Evolutionary conservation across 2,888 invertebrate genomes (phyloP).

Genomic region (Psylliodes chrysocephalus): DNA sequence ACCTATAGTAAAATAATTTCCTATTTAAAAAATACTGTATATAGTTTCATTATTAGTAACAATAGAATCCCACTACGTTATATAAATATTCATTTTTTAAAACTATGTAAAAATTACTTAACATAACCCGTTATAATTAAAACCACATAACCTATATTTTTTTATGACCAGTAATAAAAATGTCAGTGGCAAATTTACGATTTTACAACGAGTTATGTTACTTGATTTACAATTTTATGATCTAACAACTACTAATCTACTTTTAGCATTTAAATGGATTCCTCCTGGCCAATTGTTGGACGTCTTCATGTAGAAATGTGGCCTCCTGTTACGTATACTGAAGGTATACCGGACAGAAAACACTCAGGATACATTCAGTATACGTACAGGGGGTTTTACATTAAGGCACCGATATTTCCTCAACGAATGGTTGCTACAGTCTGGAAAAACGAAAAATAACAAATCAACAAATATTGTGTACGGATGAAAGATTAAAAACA

Average conservation of each 20-base stretch:
- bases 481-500: slow-evolving; percentile 1
- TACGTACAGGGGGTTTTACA: slow-evolving; percentile 95
- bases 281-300: background rate
- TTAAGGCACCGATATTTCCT: slow-evolving; percentile 55
- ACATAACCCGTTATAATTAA: slow-evolving; percentile 20
- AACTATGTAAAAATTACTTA: slow-evolving; percentile 14
- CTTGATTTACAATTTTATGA: slow-evolving; percentile 5
- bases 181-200: slow-evolving; percentile 3
- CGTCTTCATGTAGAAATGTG: slow-evolving; percentile 72
- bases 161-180: background rate
- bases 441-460: slow-evolving; percentile 27
- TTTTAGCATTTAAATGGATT: background rate
- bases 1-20: background rate
- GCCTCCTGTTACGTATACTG: slow-evolving; percentile 99
- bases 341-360: slow-evolving; percentile 99
- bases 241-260: slow-evolving; percentile 2
- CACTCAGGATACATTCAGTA: slow-evolving; percentile 99
- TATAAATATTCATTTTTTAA: slow-evolving; percentile 6
- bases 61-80: background rate
- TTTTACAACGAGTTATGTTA: slow-evolving; percentile 8
- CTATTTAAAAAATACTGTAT: background rate
- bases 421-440: slow-evolving; percentile 14
- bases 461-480: slow-evolving; percentile 20
- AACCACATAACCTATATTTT: slow-evolving; percentile 14
- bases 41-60: background rate